Percentiles rank a stretch among this genome's conserved stretches.
Conservation (phyloP, 2,797 vertebrate genomes). For the Gymnothorax javanicus region DNA sequence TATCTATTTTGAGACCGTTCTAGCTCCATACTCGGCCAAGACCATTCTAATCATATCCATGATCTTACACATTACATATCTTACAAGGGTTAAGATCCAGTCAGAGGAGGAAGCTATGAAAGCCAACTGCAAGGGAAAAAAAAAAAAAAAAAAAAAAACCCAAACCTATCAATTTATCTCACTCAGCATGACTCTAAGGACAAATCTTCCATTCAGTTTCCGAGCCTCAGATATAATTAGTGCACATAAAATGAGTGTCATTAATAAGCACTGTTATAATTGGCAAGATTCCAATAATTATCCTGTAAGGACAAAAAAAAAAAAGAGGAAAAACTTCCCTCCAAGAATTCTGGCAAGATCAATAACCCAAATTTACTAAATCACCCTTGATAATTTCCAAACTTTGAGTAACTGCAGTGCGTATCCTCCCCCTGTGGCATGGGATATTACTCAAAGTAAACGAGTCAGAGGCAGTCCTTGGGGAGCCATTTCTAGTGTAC, state of each 20-base stretch:
- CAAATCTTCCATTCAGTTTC: neutral
- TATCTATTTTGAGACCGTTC: too few species aligned
- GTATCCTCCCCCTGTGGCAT: neutral
- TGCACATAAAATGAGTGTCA: neutral
- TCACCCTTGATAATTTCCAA: neutral
- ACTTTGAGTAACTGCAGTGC: neutral
- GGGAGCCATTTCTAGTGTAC: constrained; percentile 9
- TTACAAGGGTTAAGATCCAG: neutral
- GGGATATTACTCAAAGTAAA: constrained; percentile 15
- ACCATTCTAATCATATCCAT: too few species aligned
- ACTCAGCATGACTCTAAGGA: neutral
- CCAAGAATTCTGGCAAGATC: neutral
- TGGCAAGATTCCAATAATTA: neutral
- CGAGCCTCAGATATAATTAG: neutral
- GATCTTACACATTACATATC: too few species aligned
- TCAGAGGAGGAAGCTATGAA: neutral
- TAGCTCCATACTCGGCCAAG: too few species aligned
- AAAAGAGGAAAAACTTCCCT: neutral
- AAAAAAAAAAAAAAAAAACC: neutral
- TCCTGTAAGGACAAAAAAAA: neutral
- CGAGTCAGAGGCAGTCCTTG: neutral
- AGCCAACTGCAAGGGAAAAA: neutral
- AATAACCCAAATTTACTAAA: neutral
- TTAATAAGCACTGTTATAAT: neutral
- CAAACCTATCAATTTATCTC: neutral